Base-by-base conservation (phyloP, 1,140 invertebrate genomes). In the Brachionus calyciflorus region DNA sequence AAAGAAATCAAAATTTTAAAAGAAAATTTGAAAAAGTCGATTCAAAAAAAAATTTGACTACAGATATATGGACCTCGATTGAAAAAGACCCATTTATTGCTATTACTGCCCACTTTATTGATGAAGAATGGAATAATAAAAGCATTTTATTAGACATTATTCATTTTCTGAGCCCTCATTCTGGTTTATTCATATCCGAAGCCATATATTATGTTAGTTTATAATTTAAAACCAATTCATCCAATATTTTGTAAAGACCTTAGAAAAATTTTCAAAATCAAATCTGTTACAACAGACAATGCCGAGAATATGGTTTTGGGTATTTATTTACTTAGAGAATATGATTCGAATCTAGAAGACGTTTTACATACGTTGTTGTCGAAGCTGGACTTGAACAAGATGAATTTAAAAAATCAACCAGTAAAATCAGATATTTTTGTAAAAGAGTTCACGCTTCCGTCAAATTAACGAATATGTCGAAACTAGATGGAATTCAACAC, bases 21-120 rank as follows among this genome's bases (percentile, higher is more conserved):
- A 6, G 17, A 48, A 60, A 46, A 44, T 33, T 76, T 46, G 19
- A 49, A 21, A 44, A 37, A 70, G 65, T 76, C 40, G 51, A 51
- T 17, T 24, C 68, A 77, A 46, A 46, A 30, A 78, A 78, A 19
- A 53, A 51, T 51, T 73, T 80, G 10, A 81, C 79, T 10, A 78
- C 79, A 69, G 79, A 81, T 77, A 77, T 77, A 57, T 81, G 79
- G 79, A 81, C 80, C 24, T 80, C 69, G 14, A 70, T 46, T 21
- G 65, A 78, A 0, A 78, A 78, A 30, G 53, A 80, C 19, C 77
- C 78, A 49, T 81, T 79, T 53, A 80, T 78, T 41, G 78, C 78
- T 49, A 37, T 80, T 75, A 81, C 80, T 51, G 78, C 55, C 26
- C 78, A 81, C 65, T 80, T 76, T 69, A 55, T 81, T 1, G 60